Evolutionary conservation across 2,888 invertebrate species (phyloP).

Genomic region (Nomada flava): DNA sequence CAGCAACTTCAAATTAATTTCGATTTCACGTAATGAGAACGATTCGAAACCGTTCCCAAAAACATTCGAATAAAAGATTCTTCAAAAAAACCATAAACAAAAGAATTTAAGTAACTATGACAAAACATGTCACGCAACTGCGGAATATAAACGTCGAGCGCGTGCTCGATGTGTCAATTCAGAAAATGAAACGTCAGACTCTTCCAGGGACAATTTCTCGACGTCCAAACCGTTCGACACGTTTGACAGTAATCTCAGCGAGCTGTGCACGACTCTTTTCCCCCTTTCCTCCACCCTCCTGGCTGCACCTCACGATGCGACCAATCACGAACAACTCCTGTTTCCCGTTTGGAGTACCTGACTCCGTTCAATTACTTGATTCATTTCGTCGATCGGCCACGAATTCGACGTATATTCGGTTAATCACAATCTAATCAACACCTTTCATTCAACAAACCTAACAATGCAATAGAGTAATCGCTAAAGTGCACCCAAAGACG

Average conservation of each 20-base stretch:
- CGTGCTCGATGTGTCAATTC: slow-evolving; percentile 42
- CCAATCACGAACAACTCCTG: slow-evolving; percentile 63
- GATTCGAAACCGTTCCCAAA: background rate
- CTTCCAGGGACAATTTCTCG: slow-evolving; percentile 68
- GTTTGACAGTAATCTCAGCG: slow-evolving; percentile 71
- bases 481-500: background rate
- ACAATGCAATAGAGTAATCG: background rate
- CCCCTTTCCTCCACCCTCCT: slow-evolving; percentile 8
- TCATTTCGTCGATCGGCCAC: slow-evolving; percentile 36
- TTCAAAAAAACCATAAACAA: background rate
- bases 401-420: background rate
- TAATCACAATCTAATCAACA: background rate
- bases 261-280: slow-evolving; percentile 52
- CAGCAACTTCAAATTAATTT: background rate
- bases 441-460: background rate
- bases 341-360: slow-evolving; percentile 51
- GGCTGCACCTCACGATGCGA: slow-evolving; percentile 48
- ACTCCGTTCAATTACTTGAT: slow-evolving; percentile 39
- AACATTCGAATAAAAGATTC: background rate
- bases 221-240: slow-evolving; percentile 65
- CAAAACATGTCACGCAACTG: slow-evolving; percentile 30
- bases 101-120: slow-evolving; percentile 36
- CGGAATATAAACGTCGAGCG: slow-evolving; percentile 56
- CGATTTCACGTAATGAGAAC: background rate
- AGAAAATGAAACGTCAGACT: slow-evolving; percentile 70